Evolutionary conservation across 2,888 invertebrate genomes (phyloP), one percentile per base, ranked within the genome.

Genomic region (Lithophane ornitopus): DNA sequence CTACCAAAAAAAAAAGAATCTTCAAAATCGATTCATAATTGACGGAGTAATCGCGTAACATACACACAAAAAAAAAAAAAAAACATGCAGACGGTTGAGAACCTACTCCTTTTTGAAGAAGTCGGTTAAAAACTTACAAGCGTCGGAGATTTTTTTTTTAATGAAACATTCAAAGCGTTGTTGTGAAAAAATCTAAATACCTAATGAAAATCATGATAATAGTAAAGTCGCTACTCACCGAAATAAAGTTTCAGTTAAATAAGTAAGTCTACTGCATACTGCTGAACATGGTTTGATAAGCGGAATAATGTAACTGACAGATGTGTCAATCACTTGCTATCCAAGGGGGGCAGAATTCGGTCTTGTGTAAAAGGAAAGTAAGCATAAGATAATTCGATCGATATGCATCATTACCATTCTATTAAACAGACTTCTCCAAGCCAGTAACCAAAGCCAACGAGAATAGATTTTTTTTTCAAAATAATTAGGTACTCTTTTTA

Each of bases 301-400:
- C 59, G 59, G 59, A 61, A 84, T 71, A 44, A 68, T 83, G 72
- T 58, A 22, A 49, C 56, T 69, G 81, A 28, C 84, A 78, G 79
- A 22, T 65, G 14, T 84, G 69, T 81, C 72, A 69, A 69, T 84
- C 63, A 66, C 1, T 39, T 65, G 22, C 19, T 46, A 39, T 58
- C 14, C 14, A 1, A 26, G 6, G 16, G 11, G 14, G 44, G 56
- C 1, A n/a, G 28, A 52, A 59, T 41, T 59, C 19, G 0, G 26
- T n/a, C 7, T 39, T 6, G 28, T 34, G 34, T n/a, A 34, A 52
- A 62, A 26, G 22, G 2, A 59, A 77, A 41, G 2, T 39, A 52
- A 58, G 9, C 6, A n/a, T 28, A 34, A 46, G 2, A 66, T 58
- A 19, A 7, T 28, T 58, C 16, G 6, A n/a, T 46, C 9, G 9